Evolutionary conservation across 2,113 vertebrate genomes (phyloP).

Genomic region (Macheiramphus alcinus): DNA sequence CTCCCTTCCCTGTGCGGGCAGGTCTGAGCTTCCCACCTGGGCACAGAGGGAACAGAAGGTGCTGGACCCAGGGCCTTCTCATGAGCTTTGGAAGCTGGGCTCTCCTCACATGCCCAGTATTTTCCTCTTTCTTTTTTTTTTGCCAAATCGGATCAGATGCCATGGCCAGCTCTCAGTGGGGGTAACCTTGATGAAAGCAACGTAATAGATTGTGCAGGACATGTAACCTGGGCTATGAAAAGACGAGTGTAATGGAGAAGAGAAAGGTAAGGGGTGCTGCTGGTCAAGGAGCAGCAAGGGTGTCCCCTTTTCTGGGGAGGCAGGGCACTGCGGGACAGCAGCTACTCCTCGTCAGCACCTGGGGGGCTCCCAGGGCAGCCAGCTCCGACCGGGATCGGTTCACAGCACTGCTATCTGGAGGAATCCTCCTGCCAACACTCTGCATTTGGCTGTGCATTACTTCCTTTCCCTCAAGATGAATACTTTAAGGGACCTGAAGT

Average conservation of each 20-base stretch:
- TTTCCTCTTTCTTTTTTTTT: not conserved
- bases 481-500: not conserved
- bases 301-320: not conserved
- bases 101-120: not conserved
- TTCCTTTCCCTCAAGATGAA: fast-evolving
- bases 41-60: not conserved
- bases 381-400: fast-evolving
- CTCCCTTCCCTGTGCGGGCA: not conserved
- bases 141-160: not conserved
- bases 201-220: not conserved
- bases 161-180: not conserved
- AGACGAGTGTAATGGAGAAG: fast-evolving
- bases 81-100: not conserved
- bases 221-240: not conserved
- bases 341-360: not conserved
- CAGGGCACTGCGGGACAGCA: not conserved
- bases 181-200: not conserved
- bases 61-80: not conserved
- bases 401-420: not conserved
- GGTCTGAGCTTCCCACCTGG: not conserved
- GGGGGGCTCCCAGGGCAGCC: not conserved
- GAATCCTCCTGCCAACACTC: not conserved
- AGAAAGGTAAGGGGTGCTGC: not conserved
- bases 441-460: fast-evolving
- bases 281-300: not conserved